Percentiles rank a stretch among this genome's conserved stretches.
Conservation (phyloP, 2,113 vertebrate species). For the Lagopus leucura region DNA sequence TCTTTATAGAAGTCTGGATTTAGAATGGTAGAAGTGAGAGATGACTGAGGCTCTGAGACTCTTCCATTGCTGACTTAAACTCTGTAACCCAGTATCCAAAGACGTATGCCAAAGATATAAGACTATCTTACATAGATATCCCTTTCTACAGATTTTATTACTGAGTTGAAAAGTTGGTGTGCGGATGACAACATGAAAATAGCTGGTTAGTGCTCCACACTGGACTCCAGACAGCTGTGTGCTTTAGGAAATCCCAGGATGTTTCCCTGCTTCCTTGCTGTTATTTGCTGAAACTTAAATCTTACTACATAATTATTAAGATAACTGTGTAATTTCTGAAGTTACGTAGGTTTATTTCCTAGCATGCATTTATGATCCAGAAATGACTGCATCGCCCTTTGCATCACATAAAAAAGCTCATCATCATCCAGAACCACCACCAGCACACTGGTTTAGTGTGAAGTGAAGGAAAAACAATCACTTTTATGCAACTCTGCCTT, state of each 20-base stretch:
- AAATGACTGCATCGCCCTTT: background rate
- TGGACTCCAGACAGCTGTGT: background rate
- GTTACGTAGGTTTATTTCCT: background rate
- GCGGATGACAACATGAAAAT: background rate
- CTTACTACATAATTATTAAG: background rate
- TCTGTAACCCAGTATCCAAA: background rate
- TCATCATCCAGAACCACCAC: background rate
- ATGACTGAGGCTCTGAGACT: background rate
- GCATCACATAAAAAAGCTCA: background rate
- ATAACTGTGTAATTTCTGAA: background rate
- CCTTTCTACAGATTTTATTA: background rate
- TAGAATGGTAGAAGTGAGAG: background rate
- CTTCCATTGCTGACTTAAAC: rapidly evolving
- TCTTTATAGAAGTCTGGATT: background rate
- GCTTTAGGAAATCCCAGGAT: background rate
- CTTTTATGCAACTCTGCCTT: background rate
- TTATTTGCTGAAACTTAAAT: background rate
- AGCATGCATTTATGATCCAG: background rate
- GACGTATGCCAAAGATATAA: background rate
- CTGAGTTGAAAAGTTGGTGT: background rate
- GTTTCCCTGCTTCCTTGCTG: background rate
- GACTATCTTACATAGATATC: background rate
- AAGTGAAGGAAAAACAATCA: background rate
- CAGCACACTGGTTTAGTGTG: background rate
- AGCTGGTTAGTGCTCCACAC: background rate